Base-by-base conservation (phyloP, 2,888 invertebrate species). In the Dynastes grantii region DNA sequence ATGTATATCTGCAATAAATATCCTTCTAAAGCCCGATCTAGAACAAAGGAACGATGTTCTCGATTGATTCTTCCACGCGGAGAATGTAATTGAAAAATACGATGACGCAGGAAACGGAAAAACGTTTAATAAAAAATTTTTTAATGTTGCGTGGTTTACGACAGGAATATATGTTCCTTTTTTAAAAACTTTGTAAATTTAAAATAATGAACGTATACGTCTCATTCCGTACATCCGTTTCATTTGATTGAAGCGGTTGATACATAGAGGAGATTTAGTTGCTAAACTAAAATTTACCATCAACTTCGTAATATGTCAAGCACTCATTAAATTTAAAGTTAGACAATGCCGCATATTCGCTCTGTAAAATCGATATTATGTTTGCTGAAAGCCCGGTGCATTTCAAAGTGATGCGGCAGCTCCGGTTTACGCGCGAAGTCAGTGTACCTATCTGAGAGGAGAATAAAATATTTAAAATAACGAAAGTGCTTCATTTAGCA, bases 251-350 rank as follows among this genome's bases (percentile, higher is more conserved):
- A 22, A 68, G 51, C 29, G 29, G 45, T 49, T 13, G n/a, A 22
- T 27, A 49, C 55, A 37, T 71, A 55, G 32, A 71, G n/a, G 55
- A 55, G 53, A 55, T 16, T 32, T 49, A 55, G 16, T 71, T 55
- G n/a, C 55, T 45, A 71, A 71, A 61, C 61, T 75, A 61, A 45
- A 61, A 61, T 49, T 61, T 75, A 37, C 22, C 73, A 63, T 61
- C 61, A 13, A 61, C 61, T 45, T n/a, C 49, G 73, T 37, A 75
- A 63, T 75, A 75, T 75, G 73, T 75, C 63, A 61, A 75, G 49
- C 61, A 61, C 49, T 75, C 73, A 61, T 75, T 75, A 75, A 75
- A 75, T 75, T 63, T 75, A 40, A 40, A 61, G 61, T 61, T 75
- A 61, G 61, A 75, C 73, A 75, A 75, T 75, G 61, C 61, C 61